A percentile compares a stretch with the other conserved stretches of the same genome.
phyloP scores from a whole-genome alignment of 64 coral and sea anemone genomes.

The Montipora sp. region DNA sequence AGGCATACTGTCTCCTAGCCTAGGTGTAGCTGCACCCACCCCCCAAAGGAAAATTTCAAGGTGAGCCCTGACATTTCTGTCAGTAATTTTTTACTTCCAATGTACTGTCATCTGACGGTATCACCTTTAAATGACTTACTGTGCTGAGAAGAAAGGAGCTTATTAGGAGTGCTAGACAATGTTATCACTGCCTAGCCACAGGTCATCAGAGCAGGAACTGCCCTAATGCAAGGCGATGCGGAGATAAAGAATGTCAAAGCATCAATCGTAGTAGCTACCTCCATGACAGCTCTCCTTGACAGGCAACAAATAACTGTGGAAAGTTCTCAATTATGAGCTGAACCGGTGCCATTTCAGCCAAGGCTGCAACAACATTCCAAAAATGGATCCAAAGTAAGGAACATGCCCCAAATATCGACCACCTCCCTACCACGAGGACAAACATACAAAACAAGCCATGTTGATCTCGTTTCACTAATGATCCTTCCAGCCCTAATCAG shows the following conservation, averaged over 20 bases:
- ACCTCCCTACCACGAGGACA: not conserved
- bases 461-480: too few species aligned
- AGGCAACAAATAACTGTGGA: too few species aligned
- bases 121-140: constrained; percentile 22
- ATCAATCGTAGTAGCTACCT: not conserved
- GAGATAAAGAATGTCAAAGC: not conserved
- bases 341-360: not conserved
- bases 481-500: constrained; percentile 22
- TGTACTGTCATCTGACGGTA: too few species aligned
- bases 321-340: too few species aligned
- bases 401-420: not conserved
- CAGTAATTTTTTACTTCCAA: too few species aligned
- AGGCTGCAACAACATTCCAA: not conserved
- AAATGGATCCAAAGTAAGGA: too few species aligned
- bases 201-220: constrained; percentile 5
- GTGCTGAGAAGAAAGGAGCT: constrained; percentile 27
- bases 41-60: too few species aligned
- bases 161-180: constrained; percentile 5
- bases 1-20: constrained; percentile 40
- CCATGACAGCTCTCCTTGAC: not conserved
- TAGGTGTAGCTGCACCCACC: too few species aligned
- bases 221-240: constrained; percentile 2
- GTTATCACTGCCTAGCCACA: constrained; percentile 21
- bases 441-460: constrained; percentile 8
- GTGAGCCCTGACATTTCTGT: too few species aligned